Evolutionary conservation across 1,140 invertebrate genomes (phyloP).

Genomic region (Himalopsyche phryganea): DNA sequence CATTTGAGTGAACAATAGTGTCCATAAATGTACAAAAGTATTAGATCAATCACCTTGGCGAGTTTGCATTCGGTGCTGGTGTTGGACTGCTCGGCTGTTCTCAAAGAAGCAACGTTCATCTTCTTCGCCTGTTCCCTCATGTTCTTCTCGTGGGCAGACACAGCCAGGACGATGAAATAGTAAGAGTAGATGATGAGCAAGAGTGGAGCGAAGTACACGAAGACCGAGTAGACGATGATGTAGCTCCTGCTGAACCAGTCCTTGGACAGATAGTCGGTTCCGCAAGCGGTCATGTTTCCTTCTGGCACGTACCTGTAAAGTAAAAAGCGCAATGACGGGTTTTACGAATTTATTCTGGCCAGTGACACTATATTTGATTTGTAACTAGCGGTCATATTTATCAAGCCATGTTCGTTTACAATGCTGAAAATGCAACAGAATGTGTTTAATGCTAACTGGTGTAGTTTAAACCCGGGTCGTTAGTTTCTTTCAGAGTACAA

Average conservation of each 20-base stretch:
- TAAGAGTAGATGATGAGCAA: slow-evolving; percentile 69
- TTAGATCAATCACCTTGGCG: slow-evolving; percentile 59
- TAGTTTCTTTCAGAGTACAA: no score
- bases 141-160: slow-evolving; percentile 65
- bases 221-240: slow-evolving; percentile 62
- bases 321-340: no score
- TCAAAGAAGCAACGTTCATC: slow-evolving; percentile 66
- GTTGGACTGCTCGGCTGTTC: slow-evolving; percentile 60
- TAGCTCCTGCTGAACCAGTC: slow-evolving; percentile 61
- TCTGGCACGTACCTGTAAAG: slow-evolving; percentile 72
- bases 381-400: no score
- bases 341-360: no score
- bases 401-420: no score
- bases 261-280: slow-evolving; percentile 71
- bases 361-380: no score
- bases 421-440: no score
- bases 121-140: slow-evolving; percentile 71
- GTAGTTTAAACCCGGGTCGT: no score
- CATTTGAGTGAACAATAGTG: no score
- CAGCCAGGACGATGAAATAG: slow-evolving; percentile 68
- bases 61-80: slow-evolving; percentile 61
- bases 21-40: no score
- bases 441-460: no score
- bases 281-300: slow-evolving; percentile 77
- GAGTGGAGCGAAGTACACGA: slow-evolving; percentile 63